Conservation (phyloP, 2,113 vertebrate species). For the Origma solitaria region DNA sequence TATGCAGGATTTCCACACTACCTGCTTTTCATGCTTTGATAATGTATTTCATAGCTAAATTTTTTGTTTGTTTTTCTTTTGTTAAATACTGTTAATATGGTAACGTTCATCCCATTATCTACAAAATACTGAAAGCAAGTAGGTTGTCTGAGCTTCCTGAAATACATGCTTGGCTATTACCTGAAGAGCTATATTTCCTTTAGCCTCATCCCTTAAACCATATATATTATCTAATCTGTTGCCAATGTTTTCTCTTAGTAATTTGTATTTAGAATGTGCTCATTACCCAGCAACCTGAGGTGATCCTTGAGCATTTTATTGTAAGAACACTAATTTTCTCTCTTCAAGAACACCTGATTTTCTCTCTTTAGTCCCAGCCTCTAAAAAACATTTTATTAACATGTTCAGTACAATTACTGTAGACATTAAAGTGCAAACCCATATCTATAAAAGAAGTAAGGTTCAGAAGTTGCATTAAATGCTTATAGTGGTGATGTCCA, state of each 20-base stretch:
- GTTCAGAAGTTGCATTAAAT: background rate
- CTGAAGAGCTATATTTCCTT: background rate
- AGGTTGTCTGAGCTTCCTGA: background rate
- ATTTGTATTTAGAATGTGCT: background rate
- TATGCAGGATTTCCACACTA: background rate
- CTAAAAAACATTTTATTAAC: background rate
- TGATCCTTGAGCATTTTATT: background rate
- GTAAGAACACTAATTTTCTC: background rate
- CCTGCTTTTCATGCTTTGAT: background rate
- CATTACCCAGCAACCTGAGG: background rate
- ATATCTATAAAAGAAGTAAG: background rate
- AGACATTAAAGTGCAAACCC: background rate
- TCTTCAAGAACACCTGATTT: background rate
- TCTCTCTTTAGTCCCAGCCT: background rate
- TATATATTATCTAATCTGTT: background rate
- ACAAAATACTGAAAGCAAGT: background rate
- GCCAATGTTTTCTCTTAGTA: background rate
- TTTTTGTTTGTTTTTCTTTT: background rate
- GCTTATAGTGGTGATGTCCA: background rate
- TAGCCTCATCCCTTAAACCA: background rate
- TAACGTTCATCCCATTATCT: background rate
- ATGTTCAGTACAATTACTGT: background rate
- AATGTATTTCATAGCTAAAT: background rate
- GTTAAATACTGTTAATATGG: background rate
- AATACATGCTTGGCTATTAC: background rate